phyloP scores from a whole-genome alignment of 2,797 vertebrate genomes.

The Knipowitschia caucasica region DNA sequence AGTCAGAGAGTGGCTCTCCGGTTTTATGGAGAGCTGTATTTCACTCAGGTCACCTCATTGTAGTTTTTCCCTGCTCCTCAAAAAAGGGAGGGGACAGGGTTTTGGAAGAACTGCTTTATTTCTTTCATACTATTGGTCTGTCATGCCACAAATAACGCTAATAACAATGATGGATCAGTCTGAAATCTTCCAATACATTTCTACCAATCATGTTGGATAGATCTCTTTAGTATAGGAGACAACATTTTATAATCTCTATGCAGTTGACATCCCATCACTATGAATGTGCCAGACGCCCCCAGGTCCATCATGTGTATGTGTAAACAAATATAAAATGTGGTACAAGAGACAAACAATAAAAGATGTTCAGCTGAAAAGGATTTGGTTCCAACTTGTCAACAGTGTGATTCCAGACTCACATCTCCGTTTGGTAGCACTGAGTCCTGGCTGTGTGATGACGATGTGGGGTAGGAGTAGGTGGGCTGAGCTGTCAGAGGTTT shows the following conservation, averaged over 20 bases:
- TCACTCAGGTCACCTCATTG: not conserved
- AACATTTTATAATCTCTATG: no score
- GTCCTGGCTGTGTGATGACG: constrained; percentile 90
- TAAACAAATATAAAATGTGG: not conserved
- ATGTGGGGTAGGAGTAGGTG: constrained; percentile 80
- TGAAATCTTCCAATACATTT: no score
- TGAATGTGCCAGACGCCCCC: not conserved
- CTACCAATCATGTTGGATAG: no score
- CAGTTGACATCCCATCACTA: no score
- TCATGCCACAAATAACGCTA: no score
- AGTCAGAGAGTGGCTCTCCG: not conserved
- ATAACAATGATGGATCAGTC: no score
- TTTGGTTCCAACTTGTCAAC: constrained; percentile 4
- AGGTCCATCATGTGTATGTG: not conserved
- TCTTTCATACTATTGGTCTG: no score
- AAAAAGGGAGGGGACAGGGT: no score
- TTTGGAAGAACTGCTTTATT: no score
- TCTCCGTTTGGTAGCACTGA: constrained; percentile 88
- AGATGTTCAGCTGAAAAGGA: constrained; percentile 8
- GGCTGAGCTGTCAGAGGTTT: constrained; percentile 86
- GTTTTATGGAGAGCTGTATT: no score
- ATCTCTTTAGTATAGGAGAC: no score
- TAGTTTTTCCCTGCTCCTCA: not conserved
- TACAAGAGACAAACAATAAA: no score
- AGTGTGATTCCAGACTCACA: constrained; percentile 69